These are phyloP conservation scores for Sinella curviseta DNA, from an alignment of 1,140 invertebrate genomes.

Conservation along the genomic window DNA sequence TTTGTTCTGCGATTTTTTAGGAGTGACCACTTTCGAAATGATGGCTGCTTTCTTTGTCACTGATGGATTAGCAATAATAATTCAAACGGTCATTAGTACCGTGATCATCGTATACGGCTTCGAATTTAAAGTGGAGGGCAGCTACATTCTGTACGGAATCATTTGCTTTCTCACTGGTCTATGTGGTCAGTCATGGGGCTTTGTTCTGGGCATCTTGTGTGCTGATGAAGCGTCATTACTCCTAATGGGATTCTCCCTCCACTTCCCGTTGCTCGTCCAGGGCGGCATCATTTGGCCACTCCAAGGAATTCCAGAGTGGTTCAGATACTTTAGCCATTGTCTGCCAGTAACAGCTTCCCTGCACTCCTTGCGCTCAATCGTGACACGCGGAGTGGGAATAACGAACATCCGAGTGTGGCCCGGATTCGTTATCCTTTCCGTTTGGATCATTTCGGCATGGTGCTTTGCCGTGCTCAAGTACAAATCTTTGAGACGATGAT, in stretches of 20 bases:
- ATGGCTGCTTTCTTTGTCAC: constrained; percentile 24
- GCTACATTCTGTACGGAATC: constrained; percentile 5
- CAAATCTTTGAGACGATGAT: neutral
- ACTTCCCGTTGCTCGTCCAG: neutral
- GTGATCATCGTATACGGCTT: neutral
- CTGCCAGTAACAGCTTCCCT: constrained; percentile 32
- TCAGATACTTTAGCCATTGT: constrained; percentile 66
- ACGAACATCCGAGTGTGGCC: constrained; percentile 30
- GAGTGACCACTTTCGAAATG: neutral
- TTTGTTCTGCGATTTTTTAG: no score
- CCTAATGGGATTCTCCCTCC: neutral
- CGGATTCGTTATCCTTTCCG: constrained; percentile 66
- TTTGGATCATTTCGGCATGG: constrained; percentile 81
- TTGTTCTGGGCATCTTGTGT: neutral
- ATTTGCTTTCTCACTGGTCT: constrained; percentile 14
- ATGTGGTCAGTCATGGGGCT: neutral
- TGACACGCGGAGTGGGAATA: constrained; percentile 19
- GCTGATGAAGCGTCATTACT: neutral
- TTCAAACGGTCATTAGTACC: neutral
- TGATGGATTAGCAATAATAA: constrained; percentile 2
- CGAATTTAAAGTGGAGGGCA: neutral
- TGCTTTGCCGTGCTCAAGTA: neutral
- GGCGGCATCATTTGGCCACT: constrained; percentile 74
- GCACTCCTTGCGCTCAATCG: constrained; percentile 30
- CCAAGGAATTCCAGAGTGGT: constrained; percentile 82